phyloP scores from a whole-genome alignment of 2,797 vertebrate genomes.

The Xenopus petersii region DNA sequence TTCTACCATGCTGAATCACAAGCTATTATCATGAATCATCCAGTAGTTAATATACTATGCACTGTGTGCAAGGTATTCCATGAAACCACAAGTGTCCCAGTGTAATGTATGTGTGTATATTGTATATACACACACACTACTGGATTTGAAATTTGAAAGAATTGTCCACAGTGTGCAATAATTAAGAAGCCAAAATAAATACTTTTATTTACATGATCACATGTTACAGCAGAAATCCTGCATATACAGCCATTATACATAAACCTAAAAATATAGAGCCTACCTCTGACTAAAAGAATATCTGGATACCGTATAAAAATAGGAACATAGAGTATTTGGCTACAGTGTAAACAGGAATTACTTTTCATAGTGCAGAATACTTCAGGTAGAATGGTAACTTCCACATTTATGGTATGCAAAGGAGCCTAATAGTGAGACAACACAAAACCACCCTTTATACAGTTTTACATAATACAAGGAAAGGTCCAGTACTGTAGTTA shows the following conservation, averaged over 20 bases:
- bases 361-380: constrained; percentile 11
- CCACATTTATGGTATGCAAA: not conserved
- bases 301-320: constrained; percentile 23
- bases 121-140: too few species aligned
- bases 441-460: not conserved
- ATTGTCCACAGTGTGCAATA: too few species aligned
- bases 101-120: too few species aligned
- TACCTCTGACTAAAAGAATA: constrained; percentile 16
- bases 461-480: too few species aligned
- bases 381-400: not conserved
- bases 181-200: constrained; percentile 81
- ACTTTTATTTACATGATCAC: constrained; percentile 80
- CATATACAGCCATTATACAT: constrained; percentile 16
- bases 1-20: too few species aligned
- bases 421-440: constrained; percentile 4
- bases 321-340: constrained; percentile 32
- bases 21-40: too few species aligned
- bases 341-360: constrained; percentile 12
- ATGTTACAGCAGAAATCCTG: constrained; percentile 20
- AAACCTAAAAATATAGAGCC: constrained; percentile 23
- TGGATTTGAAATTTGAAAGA: too few species aligned
- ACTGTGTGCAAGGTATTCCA: too few species aligned
- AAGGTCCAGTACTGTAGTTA: too few species aligned
- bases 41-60: too few species aligned
- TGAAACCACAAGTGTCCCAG: too few species aligned